Conservation (phyloP, 2,888 invertebrate species). For the Hipparchia semele region DNA sequence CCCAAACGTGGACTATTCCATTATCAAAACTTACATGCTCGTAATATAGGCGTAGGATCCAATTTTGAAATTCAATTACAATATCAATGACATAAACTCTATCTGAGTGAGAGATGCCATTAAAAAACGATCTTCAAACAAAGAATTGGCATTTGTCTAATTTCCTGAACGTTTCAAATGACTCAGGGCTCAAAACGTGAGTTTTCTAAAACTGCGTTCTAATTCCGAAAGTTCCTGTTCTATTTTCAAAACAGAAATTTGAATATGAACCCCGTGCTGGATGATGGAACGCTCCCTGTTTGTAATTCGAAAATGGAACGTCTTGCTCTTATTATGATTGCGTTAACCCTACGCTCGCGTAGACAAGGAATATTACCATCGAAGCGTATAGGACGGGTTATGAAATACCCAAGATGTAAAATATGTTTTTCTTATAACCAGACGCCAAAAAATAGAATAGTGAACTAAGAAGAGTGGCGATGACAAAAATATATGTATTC, state of each 20-base stretch:
- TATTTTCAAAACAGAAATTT: conserved; percentile 67
- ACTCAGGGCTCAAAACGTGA: conserved; percentile 28
- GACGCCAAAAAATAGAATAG: no score
- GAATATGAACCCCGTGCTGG: conserved; percentile 64
- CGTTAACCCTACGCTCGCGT: conserved; percentile 43
- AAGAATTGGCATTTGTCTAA: conserved; percentile 47
- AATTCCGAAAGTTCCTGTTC: conserved; percentile 40
- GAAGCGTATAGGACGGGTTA: background rate
- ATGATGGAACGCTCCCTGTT: conserved; percentile 70
- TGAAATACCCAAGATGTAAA: background rate
- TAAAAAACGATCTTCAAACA: conserved; percentile 20
- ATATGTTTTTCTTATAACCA: background rate
- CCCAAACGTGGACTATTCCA: background rate
- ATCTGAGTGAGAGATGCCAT: background rate
- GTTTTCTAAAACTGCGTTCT: conserved; percentile 33
- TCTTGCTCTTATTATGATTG: conserved; percentile 79
- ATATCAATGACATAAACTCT: background rate
- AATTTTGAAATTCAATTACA: background rate
- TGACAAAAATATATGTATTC: no score
- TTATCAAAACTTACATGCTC: background rate
- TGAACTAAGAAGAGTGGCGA: no score
- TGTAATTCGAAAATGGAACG: conserved; percentile 74
- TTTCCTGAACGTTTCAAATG: conserved; percentile 59
- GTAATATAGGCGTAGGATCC: background rate
- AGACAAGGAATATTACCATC: background rate